A percentile compares a stretch with the other conserved stretches of the same genome.
Conservation (phyloP, 2,797 vertebrate genomes). For the Danio choprae region DNA sequence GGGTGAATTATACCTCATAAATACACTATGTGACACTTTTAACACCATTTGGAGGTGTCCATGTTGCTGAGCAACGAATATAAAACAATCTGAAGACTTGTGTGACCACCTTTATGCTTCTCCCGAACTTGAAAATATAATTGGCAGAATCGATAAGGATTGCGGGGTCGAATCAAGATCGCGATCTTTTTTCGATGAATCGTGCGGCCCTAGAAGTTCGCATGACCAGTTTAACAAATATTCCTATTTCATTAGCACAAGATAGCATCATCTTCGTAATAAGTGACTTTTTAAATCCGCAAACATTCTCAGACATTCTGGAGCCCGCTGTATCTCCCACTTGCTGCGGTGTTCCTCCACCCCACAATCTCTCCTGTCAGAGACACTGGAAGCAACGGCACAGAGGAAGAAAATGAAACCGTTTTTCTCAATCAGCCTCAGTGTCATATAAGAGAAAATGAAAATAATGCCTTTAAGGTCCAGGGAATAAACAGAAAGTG, state of each 20-base stretch:
- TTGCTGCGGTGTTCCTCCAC: slow-evolving; percentile 8
- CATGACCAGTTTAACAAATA: neutral
- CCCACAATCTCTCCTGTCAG: slow-evolving; percentile 20
- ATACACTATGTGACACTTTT: too few species aligned
- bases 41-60: too few species aligned
- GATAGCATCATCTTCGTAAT: neutral
- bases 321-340: slow-evolving; percentile 8
- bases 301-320: slow-evolving; percentile 19
- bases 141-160: too few species aligned
- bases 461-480: slow-evolving; percentile 45
- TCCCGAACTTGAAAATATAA: too few species aligned
- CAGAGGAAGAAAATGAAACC: slow-evolving; percentile 42
- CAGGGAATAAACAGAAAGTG: slow-evolving; percentile 45
- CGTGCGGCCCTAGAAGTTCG: too few species aligned
- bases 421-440: slow-evolving; percentile 38
- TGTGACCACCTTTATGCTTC: too few species aligned
- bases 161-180: too few species aligned
- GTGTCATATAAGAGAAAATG: slow-evolving; percentile 49
- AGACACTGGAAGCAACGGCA: slow-evolving; percentile 27
- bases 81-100: too few species aligned
- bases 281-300: neutral
- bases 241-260: neutral
- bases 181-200: too few species aligned
- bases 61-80: too few species aligned
- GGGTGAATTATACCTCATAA: too few species aligned